Conservation (phyloP, 2,888 invertebrate genomes). For the Podotricha telesiphe region DNA sequence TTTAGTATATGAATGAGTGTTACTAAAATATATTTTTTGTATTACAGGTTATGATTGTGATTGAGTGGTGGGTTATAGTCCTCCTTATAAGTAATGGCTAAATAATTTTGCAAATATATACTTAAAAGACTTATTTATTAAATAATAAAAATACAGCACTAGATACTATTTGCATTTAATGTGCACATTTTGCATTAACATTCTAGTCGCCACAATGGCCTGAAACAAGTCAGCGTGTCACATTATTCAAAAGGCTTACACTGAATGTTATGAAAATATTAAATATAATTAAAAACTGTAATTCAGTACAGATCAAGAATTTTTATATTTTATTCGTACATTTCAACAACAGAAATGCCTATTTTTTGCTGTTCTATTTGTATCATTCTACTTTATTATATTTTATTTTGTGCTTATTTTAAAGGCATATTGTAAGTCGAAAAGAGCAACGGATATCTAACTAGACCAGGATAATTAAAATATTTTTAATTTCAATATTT, state of each 20-base stretch:
- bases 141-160: background rate
- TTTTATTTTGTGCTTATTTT: too few species aligned
- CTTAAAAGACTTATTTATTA: background rate
- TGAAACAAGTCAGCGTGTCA: conserved; percentile 9
- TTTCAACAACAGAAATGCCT: background rate
- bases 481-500: too few species aligned
- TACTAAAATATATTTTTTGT: too few species aligned
- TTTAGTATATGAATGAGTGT: too few species aligned
- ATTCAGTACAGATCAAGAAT: background rate
- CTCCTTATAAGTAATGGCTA: too few species aligned
- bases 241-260: conserved; percentile 12
- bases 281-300: conserved; percentile 5
- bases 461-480: too few species aligned
- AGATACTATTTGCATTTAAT: conserved; percentile 8
- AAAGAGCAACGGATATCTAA: too few species aligned
- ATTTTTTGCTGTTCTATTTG: background rate
- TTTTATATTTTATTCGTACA: background rate
- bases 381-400: background rate
- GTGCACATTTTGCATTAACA: conserved; percentile 15
- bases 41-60: too few species aligned
- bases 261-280: conserved; percentile 3
- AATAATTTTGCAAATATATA: too few species aligned
- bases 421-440: too few species aligned
- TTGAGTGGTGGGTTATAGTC: too few species aligned
- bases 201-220: conserved; percentile 5